Evolutionary conservation across 2,888 invertebrate species (phyloP).

Genomic region (Yponomeuta cagnagella): DNA sequence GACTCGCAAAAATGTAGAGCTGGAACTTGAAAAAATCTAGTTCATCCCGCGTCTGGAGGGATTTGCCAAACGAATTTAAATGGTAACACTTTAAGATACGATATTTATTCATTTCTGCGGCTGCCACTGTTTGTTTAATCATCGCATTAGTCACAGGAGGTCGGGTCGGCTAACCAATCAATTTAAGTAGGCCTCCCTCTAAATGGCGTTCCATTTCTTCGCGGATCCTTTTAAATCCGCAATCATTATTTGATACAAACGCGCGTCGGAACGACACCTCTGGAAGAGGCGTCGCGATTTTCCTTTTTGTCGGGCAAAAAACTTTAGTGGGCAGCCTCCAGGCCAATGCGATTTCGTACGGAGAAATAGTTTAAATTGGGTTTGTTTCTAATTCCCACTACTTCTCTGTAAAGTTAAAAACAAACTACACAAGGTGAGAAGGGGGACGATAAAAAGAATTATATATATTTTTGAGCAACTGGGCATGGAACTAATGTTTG

Average conservation of each 20-base stretch:
- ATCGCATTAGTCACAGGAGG: slow-evolving; percentile 34
- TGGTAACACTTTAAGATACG: not conserved
- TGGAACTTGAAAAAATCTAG: not conserved
- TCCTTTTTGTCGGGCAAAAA: slow-evolving; percentile 19
- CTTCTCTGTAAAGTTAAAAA: slow-evolving; percentile 13
- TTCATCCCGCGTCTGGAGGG: not conserved
- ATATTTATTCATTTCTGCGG: not conserved
- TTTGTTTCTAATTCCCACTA: slow-evolving; percentile 27
- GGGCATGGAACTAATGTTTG: too few relatives aligned
- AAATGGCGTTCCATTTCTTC: slow-evolving; percentile 32
- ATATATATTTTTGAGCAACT: too few relatives aligned
- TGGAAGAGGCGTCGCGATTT: slow-evolving; percentile 23
- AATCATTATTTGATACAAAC: slow-evolving; percentile 30
- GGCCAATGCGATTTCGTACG: slow-evolving; percentile 23
- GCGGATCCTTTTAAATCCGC: slow-evolving; percentile 28
- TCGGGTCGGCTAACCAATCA: slow-evolving; percentile 27
- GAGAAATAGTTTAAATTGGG: slow-evolving; percentile 29
- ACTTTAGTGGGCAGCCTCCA: slow-evolving; percentile 16
- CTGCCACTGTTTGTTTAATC: slow-evolving; percentile 29
- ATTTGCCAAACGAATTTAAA: not conserved
- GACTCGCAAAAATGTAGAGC: too few relatives aligned
- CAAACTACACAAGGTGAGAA: slow-evolving; percentile 3
- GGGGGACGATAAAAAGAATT: too few relatives aligned
- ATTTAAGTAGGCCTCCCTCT: slow-evolving; percentile 30
- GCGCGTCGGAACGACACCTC: slow-evolving; percentile 24